Conservation (phyloP, 2,797 vertebrate species). For the Denticeps clupeoides region DNA sequence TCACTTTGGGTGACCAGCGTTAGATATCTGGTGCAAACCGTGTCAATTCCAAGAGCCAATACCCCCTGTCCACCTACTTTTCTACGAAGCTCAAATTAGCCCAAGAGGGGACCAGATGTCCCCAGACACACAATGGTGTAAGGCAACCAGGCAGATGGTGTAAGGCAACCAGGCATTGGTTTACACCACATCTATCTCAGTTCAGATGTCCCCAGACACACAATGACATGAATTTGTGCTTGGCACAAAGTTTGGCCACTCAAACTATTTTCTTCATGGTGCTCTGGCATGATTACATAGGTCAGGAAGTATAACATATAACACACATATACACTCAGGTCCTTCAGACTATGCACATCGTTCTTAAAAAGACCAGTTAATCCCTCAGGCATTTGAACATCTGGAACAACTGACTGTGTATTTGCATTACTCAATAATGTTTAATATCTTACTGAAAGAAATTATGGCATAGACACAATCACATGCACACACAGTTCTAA, state of each 20-base stretch:
- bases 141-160: slow-evolving; percentile 30
- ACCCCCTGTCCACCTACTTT: neutral
- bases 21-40: slow-evolving; percentile 15
- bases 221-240: slow-evolving; percentile 24
- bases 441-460: too few relatives aligned
- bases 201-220: slow-evolving; percentile 19
- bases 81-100: slow-evolving; percentile 20
- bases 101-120: slow-evolving; percentile 21
- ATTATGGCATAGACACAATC: neutral
- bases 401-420: too few relatives aligned
- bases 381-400: too few relatives aligned
- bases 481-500: neutral
- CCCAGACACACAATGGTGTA: slow-evolving; percentile 34
- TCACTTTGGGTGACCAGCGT: slow-evolving; percentile 9
- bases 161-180: slow-evolving; percentile 9
- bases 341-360: neutral
- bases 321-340: neutral
- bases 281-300: slow-evolving; percentile 22
- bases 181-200: slow-evolving; percentile 14
- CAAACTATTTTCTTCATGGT: slow-evolving; percentile 10
- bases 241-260: slow-evolving; percentile 12
- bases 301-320: slow-evolving; percentile 12
- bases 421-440: too few relatives aligned
- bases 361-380: too few relatives aligned
- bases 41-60: slow-evolving; percentile 17